A percentile compares a stretch with the other conserved stretches of the same genome.
These are phyloP conservation scores for Anthoscopus minutus DNA, from an alignment of 2,113 vertebrate genomes.

Conservation along the genomic window DNA sequence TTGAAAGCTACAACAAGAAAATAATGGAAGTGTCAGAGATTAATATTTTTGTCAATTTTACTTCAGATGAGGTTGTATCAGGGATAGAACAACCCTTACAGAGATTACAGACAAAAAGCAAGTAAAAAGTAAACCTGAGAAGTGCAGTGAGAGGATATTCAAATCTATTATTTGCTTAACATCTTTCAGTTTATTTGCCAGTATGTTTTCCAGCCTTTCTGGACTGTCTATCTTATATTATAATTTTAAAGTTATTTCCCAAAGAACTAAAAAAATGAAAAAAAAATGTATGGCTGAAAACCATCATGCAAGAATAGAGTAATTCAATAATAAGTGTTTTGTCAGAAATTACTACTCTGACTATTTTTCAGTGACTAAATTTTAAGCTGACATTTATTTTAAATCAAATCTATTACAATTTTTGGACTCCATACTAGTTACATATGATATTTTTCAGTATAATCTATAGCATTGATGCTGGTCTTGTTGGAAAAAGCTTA, in stretches of 20 bases:
- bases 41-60: neutral
- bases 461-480: neutral
- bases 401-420: neutral
- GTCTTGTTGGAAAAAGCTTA: neutral
- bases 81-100: neutral
- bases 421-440: neutral
- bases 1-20: neutral
- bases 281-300: neutral
- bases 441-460: neutral
- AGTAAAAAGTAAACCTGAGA: neutral
- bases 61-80: neutral
- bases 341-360: neutral
- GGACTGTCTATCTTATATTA: neutral
- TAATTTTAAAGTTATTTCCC: neutral
- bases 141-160: neutral
- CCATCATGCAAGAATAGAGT: neutral
- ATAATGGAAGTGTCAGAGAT: neutral
- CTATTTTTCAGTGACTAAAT: neutral
- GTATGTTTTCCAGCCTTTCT: neutral
- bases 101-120: neutral
- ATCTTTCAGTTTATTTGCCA: neutral
- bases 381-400: neutral
- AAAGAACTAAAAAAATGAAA: neutral
- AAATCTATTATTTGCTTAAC: neutral
- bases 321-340: neutral